Conservation (phyloP, 1,140 invertebrate genomes). For the Dicyema japonicum region DNA sequence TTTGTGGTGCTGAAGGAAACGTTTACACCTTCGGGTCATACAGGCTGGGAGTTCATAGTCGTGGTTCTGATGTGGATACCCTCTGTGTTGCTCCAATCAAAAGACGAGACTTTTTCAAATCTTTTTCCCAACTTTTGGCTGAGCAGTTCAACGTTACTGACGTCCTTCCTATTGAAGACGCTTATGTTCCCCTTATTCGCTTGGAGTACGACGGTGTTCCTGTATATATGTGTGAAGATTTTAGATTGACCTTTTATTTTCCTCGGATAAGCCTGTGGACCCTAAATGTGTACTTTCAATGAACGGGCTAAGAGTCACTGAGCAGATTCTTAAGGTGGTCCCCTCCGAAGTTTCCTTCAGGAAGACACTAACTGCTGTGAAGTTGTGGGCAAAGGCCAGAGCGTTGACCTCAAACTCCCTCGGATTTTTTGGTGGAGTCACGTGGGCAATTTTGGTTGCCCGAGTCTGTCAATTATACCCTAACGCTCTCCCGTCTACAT, state of each 20-base stretch:
- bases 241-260: not conserved
- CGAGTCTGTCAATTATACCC: constrained; percentile 90
- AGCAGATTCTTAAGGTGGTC: constrained; percentile 73
- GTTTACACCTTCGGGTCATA: constrained; percentile 96
- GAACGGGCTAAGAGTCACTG: constrained; percentile 37
- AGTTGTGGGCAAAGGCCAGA: constrained; percentile 88
- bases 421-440: constrained; percentile 85
- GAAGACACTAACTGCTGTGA: constrained; percentile 60
- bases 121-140: constrained; percentile 62
- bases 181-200: constrained; percentile 93
- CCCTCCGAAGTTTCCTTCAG: constrained; percentile 75
- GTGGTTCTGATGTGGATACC: constrained; percentile 88
- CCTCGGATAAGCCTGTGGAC: not conserved
- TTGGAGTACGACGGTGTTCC: constrained; percentile 95
- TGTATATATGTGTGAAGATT: constrained; percentile 9
- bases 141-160: constrained; percentile 50
- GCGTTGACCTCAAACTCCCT: constrained; percentile 90
- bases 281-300: not conserved
- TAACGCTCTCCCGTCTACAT: constrained; percentile 58
- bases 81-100: constrained; percentile 79
- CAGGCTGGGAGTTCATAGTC: constrained; percentile 47
- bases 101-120: constrained; percentile 60
- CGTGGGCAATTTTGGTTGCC: constrained; percentile 94
- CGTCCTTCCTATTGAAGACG: constrained; percentile 64
- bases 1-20: constrained; percentile 71